Conservation (phyloP, 2,113 vertebrate genomes). For the Okapia johnstoni region DNA sequence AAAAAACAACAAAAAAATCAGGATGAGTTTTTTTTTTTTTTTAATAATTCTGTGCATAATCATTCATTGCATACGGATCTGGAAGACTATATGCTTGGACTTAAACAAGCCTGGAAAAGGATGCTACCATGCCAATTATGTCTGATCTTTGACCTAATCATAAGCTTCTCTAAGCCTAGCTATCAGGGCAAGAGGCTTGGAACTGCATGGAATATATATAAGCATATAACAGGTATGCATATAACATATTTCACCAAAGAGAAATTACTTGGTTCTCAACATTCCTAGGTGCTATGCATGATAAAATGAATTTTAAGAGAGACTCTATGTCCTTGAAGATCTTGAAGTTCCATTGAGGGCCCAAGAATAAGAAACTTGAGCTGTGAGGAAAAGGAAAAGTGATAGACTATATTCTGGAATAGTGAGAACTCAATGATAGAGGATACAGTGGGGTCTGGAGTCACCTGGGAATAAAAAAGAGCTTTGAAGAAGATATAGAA, state of each 20-base stretch:
- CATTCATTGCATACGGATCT: accelerated
- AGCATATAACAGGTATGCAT: not conserved
- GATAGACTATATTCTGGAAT: accelerated
- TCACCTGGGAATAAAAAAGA: not conserved
- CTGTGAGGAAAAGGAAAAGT: not conserved
- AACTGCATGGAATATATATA: not conserved
- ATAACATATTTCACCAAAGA: no score
- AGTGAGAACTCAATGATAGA: not conserved
- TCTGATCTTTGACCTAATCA: not conserved
- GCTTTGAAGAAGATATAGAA: not conserved
- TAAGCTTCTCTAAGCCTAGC: not conserved
- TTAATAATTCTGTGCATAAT: not conserved
- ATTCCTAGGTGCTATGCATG: accelerated
- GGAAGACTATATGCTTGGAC: accelerated
- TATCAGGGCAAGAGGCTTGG: accelerated
- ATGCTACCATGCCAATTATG: not conserved
- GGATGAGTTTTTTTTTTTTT: not conserved
- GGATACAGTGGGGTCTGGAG: accelerated
- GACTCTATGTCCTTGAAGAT: not conserved
- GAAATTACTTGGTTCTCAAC: not conserved
- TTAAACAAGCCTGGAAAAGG: not conserved
- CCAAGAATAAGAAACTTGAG: not conserved
- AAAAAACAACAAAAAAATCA: not conserved
- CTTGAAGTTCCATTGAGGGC: not conserved
- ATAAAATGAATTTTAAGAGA: not conserved